Evolutionary conservation across 2,113 vertebrate genomes (phyloP), one percentile per base, ranked within the genome.

Genomic region (Oreochromis aureus): DNA sequence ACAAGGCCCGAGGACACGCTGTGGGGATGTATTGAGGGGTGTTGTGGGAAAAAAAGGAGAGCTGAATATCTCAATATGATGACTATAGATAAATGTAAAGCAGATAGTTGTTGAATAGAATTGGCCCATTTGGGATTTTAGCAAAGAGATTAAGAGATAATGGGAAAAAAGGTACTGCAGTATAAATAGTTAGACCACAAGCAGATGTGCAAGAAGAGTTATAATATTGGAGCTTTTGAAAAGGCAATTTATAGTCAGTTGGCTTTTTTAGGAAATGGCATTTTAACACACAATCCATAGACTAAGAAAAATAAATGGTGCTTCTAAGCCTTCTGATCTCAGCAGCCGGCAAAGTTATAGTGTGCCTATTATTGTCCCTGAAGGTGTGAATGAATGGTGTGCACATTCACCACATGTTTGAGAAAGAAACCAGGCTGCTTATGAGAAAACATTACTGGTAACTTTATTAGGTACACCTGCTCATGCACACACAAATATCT

Each of bases 1-100:
- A 94, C 86, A 90, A 92, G 93, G 93, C 94, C 95, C 83, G 94
- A 93, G 94, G 93, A 94, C 92, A 94, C n/a, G 81, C 92, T 89
- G n/a, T 87, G 86, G 91, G 93, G 91, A 90, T 89, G 89, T 88
- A 87, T 80, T 55, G 85, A 89, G 86, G 87, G 91, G 71, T 80
- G 84, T 83, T 46, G 61, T 44, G 86, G 30, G 71, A 41, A 79
- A 78, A 69, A 71, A 80, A 63, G 53, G 48, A 69, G 82, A 69
- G 84, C 79, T 69, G 83, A 83, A 80, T 82, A 80, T 88, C 82
- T 90, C 86, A 87, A 88, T 83, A 82, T 85, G 90, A 93, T 80
- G 30, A 69, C 63, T 85, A 93, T 88, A 91, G 92, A 91, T 91
- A 91, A 90, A 91, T 91, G 91, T 90, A 91, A 92, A 91, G 89